Evolutionary conservation across 2,113 vertebrate genomes (phyloP), one percentile per base, ranked within the genome.

Genomic region (Ceuthmochares aereus): DNA sequence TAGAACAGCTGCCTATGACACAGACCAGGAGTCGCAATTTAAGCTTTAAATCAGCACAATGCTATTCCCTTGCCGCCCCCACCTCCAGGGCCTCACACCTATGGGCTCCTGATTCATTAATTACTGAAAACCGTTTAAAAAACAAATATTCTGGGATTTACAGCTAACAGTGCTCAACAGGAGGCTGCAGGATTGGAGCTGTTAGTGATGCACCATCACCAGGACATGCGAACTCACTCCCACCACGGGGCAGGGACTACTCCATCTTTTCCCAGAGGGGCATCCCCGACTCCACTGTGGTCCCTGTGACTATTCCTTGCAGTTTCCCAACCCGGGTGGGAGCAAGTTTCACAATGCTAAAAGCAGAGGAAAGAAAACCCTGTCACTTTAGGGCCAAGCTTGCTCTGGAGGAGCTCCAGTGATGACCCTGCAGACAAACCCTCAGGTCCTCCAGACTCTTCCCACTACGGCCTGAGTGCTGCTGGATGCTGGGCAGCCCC

Each of bases 1-100:
- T 1, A 9, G 43, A 7, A 11, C 56, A 0, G 0, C 15, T 0
- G 0, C 22, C 20, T 14, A 4, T 5, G 0, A 1, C 1, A 0
- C 64, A 23, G 27, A 19, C 29, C 22, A 2, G 36, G 14, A 63
- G 58, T 8, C 0, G 1, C 1, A 0, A 13, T 19, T 19, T 3
- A n/a, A 62, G 64, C 36, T 15, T 11, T 23, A 34, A 43, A 82
- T 14, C 56, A 64, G 42, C 16, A 14, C 12, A 6, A 51, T 10
- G 5, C 6, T 5, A 7, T 10, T 2, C 42, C 64, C 59, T 43
- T 4, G 0, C n/a, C 20, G n/a, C 40, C 40, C 40, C 40, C 40
- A 6, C 4, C 27, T 12, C 30, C 14, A 32, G 5, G 5, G 7
- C 14, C 79, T 59, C 4, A 1, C 12, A 36, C 7, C 32, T n/a